These are phyloP conservation scores for Drosophila asahinai DNA, from an alignment of 1,140 invertebrate genomes.

Conservation along the genomic window DNA sequence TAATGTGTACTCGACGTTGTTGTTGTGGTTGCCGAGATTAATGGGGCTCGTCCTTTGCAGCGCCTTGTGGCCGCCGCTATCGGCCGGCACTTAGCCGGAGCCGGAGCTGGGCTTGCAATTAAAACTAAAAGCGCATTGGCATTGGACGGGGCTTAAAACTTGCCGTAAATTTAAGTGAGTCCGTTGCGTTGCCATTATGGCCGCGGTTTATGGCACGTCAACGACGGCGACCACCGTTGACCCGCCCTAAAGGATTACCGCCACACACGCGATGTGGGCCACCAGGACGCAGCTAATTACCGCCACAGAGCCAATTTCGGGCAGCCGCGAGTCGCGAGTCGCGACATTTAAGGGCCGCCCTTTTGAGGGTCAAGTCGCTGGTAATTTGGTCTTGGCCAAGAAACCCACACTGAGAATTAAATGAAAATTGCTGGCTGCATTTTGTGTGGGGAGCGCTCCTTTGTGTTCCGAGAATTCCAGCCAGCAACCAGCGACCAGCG, in stretches of 20 bases:
- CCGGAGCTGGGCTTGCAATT: constrained; percentile 48
- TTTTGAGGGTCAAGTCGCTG: constrained; percentile 74
- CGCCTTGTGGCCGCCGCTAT: constrained; percentile 54
- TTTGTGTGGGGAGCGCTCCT: constrained; percentile 38
- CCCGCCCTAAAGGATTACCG: constrained; percentile 70
- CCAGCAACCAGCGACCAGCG: not conserved
- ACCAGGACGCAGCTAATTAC: constrained; percentile 63
- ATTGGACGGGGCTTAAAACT: constrained; percentile 47
- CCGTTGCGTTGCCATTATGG: constrained; percentile 36
- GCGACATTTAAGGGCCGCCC: constrained; percentile 77
- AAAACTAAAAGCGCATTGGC: constrained; percentile 76
- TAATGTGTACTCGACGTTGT: constrained; percentile 49
- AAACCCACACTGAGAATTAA: constrained; percentile 73
- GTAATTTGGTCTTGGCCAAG: constrained; percentile 54
- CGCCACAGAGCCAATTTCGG: constrained; percentile 57
- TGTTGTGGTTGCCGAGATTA: constrained; percentile 57
- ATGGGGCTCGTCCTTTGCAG: constrained; percentile 55
- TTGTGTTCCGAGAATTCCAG: constrained; percentile 35
- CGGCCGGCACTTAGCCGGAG: constrained; percentile 46
- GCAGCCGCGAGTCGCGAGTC: constrained; percentile 52
- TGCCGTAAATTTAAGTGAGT: constrained; percentile 50
- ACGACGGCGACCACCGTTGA: constrained; percentile 46
- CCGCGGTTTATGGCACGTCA: constrained; percentile 64
- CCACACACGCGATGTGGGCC: constrained; percentile 71
- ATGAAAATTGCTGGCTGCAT: constrained; percentile 76